Base-by-base conservation (phyloP, 2,797 vertebrate species). In the Mionectes olivaceus region DNA sequence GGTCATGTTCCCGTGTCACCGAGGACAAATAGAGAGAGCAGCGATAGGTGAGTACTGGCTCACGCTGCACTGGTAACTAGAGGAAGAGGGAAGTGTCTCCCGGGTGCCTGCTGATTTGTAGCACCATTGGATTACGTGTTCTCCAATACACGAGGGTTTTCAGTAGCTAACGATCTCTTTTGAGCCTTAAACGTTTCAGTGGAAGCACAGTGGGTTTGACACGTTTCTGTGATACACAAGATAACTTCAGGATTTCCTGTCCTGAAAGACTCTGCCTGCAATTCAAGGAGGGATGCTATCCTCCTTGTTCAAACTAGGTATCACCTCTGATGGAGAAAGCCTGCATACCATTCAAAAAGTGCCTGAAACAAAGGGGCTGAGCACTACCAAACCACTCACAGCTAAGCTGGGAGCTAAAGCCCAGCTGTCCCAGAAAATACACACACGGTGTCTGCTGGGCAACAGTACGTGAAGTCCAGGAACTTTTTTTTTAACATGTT, bases 401-500 rank as follows among this genome's bases (percentile, higher is more conserved):
- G 17, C 24, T 30, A 30, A 71, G 28, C 21, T 39, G 57, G 46
- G 33, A 83, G 81, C 28, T 68, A 68, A 21, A 86, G 18, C 56
- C 32, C 41, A 32, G n/a, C 35, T 67, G 35, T 21, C 14, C n/a
- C n/a, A 82, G 37, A 21, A 67, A 71, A 59, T 12, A 59, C 57
- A 82, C 15, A 30, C 5, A 1, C 32, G 39, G 46, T 30, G 19
- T 50, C 67, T 59, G 53, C 67, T 49, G 28, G 46, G 37, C 23
- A 28, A 22, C 3, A 5, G 37, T 2, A 33, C 0, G 0, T 33
- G 67, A 50, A 85, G 46, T 27, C 37, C 19, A 52, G 32, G 33
- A 56, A 35, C 33, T 13, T 44, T 50, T 25, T 25, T 30, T 30
- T 74, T 65, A 49, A 43, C 9, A 2, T 27, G 1, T 52, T 73